A percentile compares a stretch with the other conserved stretches of the same genome.
Evolutionary conservation across 2,113 vertebrate species (phyloP).

Genomic region (Stomatorhinus ivindoensis): DNA sequence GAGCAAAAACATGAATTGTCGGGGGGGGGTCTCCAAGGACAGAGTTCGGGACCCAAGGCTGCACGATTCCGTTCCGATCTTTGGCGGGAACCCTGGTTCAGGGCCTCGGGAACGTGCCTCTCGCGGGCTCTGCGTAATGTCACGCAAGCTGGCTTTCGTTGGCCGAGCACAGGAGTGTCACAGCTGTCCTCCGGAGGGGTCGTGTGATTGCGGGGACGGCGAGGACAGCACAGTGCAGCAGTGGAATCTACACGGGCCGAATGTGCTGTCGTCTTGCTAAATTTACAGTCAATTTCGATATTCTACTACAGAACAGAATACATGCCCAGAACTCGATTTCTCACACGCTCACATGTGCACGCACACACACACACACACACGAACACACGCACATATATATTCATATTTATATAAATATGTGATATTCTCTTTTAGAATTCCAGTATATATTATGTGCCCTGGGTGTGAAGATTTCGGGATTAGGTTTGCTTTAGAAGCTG

Average conservation of each 20-base stretch:
- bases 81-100: neutral
- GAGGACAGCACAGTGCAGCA: constrained; percentile 28
- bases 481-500: neutral
- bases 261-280: constrained; percentile 24
- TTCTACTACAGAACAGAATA: constrained; percentile 24
- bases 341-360: constrained; percentile 29
- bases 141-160: neutral
- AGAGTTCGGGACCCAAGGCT: neutral
- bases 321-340: constrained; percentile 32
- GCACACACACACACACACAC: constrained; percentile 20
- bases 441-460: constrained; percentile 31
- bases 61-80: neutral
- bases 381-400: constrained; percentile 24
- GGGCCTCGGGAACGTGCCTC: neutral
- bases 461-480: neutral
- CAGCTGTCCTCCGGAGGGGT: constrained; percentile 14
- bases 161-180: constrained; percentile 9
- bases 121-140: neutral
- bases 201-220: constrained; percentile 11
- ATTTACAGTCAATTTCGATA: constrained; percentile 36
- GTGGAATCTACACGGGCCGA: constrained; percentile 21
- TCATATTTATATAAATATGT: constrained; percentile 30
- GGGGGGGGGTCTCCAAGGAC: too few species aligned
- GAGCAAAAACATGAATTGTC: neutral
- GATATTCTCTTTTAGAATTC: constrained; percentile 34